Conservation (phyloP, 2,113 vertebrate species). For the Gymnarchus niloticus region DNA sequence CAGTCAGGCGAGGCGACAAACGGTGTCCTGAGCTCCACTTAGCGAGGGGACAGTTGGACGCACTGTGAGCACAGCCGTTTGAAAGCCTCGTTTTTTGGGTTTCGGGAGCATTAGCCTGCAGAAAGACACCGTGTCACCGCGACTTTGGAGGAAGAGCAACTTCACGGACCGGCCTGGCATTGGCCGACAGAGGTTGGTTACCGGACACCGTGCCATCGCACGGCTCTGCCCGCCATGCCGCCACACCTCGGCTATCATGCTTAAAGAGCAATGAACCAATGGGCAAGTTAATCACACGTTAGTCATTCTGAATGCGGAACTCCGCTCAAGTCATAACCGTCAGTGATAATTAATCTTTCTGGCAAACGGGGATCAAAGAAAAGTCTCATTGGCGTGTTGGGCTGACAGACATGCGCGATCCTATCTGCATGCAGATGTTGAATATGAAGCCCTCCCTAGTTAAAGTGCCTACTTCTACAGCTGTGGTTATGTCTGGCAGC, state of each 20-base stretch:
- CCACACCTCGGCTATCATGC: background rate
- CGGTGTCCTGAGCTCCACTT: background rate
- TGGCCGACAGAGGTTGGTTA: no score
- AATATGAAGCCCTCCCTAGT: constrained; percentile 29
- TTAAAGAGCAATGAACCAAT: background rate
- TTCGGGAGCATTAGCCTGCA: no score
- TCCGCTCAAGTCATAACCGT: background rate
- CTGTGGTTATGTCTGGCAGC: constrained; percentile 22
- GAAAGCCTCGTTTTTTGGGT: no score
- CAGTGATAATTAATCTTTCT: background rate
- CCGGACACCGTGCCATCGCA: no score
- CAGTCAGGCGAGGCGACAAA: background rate
- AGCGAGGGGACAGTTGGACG: background rate
- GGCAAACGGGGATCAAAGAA: background rate
- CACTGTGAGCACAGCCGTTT: background rate
- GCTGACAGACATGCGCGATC: background rate
- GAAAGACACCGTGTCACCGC: no score
- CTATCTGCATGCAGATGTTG: constrained; percentile 25
- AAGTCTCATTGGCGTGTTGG: background rate
- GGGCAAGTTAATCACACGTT: background rate
- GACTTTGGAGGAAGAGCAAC: no score
- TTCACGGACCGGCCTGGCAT: no score
- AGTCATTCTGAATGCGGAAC: background rate
- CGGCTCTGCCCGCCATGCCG: no score
- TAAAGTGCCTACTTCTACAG: constrained; percentile 36